Evolutionary conservation across 2,888 invertebrate species (phyloP).

Genomic region (Nycteola revayana): DNA sequence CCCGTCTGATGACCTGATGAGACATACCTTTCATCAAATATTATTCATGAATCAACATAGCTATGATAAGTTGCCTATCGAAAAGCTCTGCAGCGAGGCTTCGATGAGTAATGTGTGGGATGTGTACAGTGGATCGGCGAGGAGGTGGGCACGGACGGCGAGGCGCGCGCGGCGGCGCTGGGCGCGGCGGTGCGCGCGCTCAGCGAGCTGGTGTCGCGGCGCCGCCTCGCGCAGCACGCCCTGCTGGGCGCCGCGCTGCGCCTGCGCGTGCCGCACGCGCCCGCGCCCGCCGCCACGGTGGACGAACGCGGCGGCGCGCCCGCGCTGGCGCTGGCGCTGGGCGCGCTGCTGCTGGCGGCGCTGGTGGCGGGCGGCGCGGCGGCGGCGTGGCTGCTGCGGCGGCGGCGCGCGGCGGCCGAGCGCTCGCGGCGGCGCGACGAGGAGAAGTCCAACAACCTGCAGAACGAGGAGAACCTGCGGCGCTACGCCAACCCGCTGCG

Average conservation of each 20-base stretch:
- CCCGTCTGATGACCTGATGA: too few relatives aligned
- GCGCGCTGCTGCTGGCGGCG: slow-evolving; percentile 34
- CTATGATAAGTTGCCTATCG: too few relatives aligned
- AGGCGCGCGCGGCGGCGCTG: slow-evolving; percentile 45
- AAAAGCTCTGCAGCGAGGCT: too few relatives aligned
- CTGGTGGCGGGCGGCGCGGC: slow-evolving; percentile 57
- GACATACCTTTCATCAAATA: too few relatives aligned
- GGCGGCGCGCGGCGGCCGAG: slow-evolving; percentile 66
- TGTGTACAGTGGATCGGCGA: slow-evolving; percentile 73
- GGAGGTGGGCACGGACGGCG: slow-evolving; percentile 54
- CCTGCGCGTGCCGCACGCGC: slow-evolving; percentile 50
- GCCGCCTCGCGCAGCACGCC: slow-evolving; percentile 62
- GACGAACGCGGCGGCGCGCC: slow-evolving; percentile 65
- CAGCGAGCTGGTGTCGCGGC: slow-evolving; percentile 61
- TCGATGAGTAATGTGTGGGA: too few relatives aligned
- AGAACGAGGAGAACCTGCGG: slow-evolving; percentile 94
- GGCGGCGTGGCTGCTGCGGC: slow-evolving; percentile 41
- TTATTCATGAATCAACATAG: too few relatives aligned
- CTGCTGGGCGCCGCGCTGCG: slow-evolving; percentile 66
- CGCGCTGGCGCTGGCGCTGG: slow-evolving; percentile 35
- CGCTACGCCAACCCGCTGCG: slow-evolving; percentile 89
- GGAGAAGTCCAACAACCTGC: slow-evolving; percentile 94
- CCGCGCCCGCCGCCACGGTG: slow-evolving; percentile 48
- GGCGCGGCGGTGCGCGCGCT: slow-evolving; percentile 62
- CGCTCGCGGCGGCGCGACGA: slow-evolving; percentile 87